Evolutionary conservation across 2,797 vertebrate species (phyloP), one percentile per base, ranked within the genome.

Genomic region (Ficedula albicollis): DNA sequence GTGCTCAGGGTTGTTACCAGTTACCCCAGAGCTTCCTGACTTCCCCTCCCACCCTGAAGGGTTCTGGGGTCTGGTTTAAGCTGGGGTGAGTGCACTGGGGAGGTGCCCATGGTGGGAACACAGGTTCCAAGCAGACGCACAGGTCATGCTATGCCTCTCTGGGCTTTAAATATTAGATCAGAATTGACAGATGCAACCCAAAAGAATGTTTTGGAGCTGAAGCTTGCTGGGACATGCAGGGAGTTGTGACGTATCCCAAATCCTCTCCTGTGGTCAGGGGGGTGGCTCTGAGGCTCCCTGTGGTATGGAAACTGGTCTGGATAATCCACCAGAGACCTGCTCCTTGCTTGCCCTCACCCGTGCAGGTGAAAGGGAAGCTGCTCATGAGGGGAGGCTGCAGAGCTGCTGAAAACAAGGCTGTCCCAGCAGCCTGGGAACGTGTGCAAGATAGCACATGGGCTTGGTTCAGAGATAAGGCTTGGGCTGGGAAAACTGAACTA

Each of bases 111-210:
- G 0, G 3, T 13, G n/a, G n/a, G 23, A 27, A 30, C 16, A n/a
- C 44, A 5, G n/a, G 11, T 34, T 60, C 54, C 64, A 73, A 66
- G 21, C 81, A 85, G 72, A 48, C n/a, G 36, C n/a, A 19, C 5
- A 15, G 19, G 17, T 41, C 0, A 0, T 30, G 15, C 41, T 46
- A 20, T 0, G 0, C 7, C 23, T 49, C 27, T 41, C 59, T 76
- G 41, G 39, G 21, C n/a, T 84, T 81, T 62, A 30, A 75, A 39
- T 34, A 39, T 5, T 39, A 46, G 14, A 21, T 44, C 32, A 62
- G 34, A 56, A 73, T 60, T 44, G 38, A 21, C 19, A 79, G 44
- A 32, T 70, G 51, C 13, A 46, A 10, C 30, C 43, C 9, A 55
- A 51, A 73, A 14, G 41, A 66, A 41, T 29, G 8, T 80, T 58